Base-by-base conservation (phyloP, 64 coral and sea anemone species). In the Montipora efflorescens region DNA sequence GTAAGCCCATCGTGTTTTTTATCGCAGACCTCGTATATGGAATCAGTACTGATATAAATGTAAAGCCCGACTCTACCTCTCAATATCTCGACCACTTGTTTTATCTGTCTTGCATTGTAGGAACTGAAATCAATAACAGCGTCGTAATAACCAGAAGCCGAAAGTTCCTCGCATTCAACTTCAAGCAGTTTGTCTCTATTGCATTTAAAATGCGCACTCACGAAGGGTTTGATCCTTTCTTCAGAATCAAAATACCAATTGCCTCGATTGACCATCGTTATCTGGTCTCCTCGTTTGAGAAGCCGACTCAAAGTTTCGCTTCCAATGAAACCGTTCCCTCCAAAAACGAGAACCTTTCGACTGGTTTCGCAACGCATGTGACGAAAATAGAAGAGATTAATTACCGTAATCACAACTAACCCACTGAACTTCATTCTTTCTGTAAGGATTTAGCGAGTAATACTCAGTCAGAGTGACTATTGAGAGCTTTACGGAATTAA, bases 221-320 rank as follows among this genome's bases (percentile, higher is more conserved):
- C 95, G 46, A 75, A 90, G 1, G 98, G 98, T 62, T 92, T 89
- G 48, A 99, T 95, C 13, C 98, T 92, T 44, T 91, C 90, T 16
- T 96, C 91, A 9, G 98, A 96, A 87, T 99, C 98, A 52, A 96
- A 99, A 47, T 99, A 99, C 95, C 85, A 92, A 66, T 99, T 96
- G 19, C 98, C 98, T n/a, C 98, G 92, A 66, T 99, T 99, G 3
- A 99, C 82, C 18, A 95, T 83, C 9, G 98, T 96, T 36, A 99
- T 89, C 9, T 89, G 50, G 66, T 99, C 80, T 47, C 80, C 92
- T 53, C 81, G 78, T n/a, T 96, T 81, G 68, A 99, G 47, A 20
- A 99, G 71, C 4, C 67, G 72, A 5, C 72, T 52, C 47, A 96
- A 92, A 45, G 94, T 77, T 77, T 94, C 98, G 14, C 98, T 94